Conservation (phyloP, 23 tunicate genomes). For the Halocynthia roretzi region DNA sequence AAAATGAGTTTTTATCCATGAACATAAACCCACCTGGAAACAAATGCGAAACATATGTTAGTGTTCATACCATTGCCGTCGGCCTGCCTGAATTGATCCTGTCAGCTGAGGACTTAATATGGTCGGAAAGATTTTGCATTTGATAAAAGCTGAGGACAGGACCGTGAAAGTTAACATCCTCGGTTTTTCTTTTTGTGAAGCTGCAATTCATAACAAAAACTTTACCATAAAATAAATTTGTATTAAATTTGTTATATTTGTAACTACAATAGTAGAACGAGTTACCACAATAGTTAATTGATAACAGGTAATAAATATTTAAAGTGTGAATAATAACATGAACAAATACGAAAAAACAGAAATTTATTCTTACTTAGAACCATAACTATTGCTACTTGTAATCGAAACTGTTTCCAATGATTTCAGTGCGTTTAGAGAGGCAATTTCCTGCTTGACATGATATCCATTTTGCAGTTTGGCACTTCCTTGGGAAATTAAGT, state of each 20-base stretch:
- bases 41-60: not conserved
- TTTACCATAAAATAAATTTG: too few species aligned
- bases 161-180: constrained; percentile 28
- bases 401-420: constrained; percentile 86
- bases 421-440: constrained; percentile 48
- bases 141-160: constrained; percentile 48
- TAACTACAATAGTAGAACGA: too few species aligned
- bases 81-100: constrained; percentile 86
- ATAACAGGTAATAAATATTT: too few species aligned
- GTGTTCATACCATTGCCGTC: constrained; percentile 51
- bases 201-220: too few species aligned
- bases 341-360: too few species aligned
- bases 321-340: too few species aligned
- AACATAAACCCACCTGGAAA: not conserved
- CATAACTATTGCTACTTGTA: constrained; percentile 59
- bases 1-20: not conserved
- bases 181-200: too few species aligned
- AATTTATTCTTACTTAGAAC: constrained; percentile 17
- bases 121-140: constrained; percentile 51
- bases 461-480: constrained; percentile 9
- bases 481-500: too few species aligned
- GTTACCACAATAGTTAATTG: too few species aligned
- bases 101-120: constrained; percentile 47
- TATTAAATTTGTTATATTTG: too few species aligned
- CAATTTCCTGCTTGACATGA: not conserved